Percentiles rank a stretch among this genome's conserved stretches.
Evolutionary conservation across 2,113 vertebrate species (phyloP).

Genomic region (Corythaixoides concolor): DNA sequence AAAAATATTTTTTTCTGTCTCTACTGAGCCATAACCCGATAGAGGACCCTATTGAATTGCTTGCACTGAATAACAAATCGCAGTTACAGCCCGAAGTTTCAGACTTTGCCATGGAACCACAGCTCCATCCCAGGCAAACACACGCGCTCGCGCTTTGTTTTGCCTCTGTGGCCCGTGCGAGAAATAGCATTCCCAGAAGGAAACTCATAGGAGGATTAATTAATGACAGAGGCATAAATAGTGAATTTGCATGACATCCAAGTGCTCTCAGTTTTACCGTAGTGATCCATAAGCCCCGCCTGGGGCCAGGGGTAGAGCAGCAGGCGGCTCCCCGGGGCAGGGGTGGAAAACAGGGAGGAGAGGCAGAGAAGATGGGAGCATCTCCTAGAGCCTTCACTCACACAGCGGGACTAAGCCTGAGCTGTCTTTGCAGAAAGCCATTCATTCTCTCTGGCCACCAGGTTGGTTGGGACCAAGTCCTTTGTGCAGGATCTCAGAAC

Average conservation of each 20-base stretch:
- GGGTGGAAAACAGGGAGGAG: neutral
- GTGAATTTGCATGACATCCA: neutral
- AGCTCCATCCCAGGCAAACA: rapidly evolving
- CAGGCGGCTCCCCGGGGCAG: rapidly evolving
- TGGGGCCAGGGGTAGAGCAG: neutral
- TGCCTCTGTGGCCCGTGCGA: neutral
- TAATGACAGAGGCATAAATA: neutral
- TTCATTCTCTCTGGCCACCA: neutral
- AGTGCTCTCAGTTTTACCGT: rapidly evolving
- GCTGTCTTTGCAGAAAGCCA: neutral
- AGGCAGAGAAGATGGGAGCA: neutral
- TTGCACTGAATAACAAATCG: neutral
- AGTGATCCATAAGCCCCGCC: rapidly evolving
- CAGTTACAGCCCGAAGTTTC: neutral
- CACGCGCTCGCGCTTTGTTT: neutral
- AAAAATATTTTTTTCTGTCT: neutral
- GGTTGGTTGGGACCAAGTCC: neutral
- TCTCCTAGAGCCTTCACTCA: neutral
- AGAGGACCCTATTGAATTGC: neutral
- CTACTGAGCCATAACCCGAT: neutral
- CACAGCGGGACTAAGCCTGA: neutral
- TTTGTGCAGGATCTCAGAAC: neutral
- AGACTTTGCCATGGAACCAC: neutral
- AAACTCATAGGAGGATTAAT: neutral
- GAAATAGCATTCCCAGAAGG: neutral